Base-by-base conservation (phyloP, 2,113 vertebrate genomes). In the Indri indri region DNA sequence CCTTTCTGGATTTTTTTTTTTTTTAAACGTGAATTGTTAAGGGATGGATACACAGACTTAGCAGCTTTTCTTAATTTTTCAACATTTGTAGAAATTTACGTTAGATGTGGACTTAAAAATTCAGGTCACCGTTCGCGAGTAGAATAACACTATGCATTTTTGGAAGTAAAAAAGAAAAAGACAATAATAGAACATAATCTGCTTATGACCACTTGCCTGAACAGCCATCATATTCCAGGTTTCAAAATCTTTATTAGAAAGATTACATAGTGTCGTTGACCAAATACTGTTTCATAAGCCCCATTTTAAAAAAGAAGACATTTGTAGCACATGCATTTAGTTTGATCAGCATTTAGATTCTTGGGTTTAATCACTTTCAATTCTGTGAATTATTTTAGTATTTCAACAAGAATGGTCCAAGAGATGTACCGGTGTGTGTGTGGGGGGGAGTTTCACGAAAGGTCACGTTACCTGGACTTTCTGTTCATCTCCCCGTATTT, bases 261-360 rank as follows among this genome's bases (percentile, higher is more conserved):
- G 96, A 23, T 96, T 95, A 93, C 0, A 54, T 94, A 84, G 66
- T 98, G 96, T 96, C 83, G 89, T 98, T 97, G 89, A 47, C 93
- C 95, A 95, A 96, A 94, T 97, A 98, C 95, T 96, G 74, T 98
- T 98, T 98, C 98, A 96, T 97, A 95, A 98, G 94, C 94, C 66
- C 80, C 84, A 54, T 95, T 97, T 81, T 27, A 54, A 92, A 93
- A 94, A 96, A 93, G 92, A 93, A 92, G 97, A 90, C 91, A 79
- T 97, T 93, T 91, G 20, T 25, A 98, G 82, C 80, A 91, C 83
- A 71, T 93, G 68, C n/a, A 79, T 80, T 95, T 92, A 92, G 87
- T 97, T 94, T 92, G 92, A 92, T 94, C 96, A 96, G 84, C 88
- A 88, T 85, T 97, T 95, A 80, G 70, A 92, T 89, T 91, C 45